Conservation (phyloP, 2,797 vertebrate genomes). For the Euphonia xanthogaster region DNA sequence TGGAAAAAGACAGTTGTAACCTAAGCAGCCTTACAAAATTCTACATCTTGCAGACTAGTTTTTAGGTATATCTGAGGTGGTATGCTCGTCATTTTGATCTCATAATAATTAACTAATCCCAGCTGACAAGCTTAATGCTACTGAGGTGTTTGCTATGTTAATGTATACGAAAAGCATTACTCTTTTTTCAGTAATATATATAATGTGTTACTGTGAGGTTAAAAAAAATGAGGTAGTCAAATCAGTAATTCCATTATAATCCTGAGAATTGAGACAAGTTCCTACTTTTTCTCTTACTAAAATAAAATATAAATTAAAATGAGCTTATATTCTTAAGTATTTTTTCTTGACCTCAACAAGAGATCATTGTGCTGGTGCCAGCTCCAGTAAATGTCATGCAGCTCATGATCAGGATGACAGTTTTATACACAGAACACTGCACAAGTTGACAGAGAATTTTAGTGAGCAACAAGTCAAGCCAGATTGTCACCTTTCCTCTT, state of each 20-base stretch:
- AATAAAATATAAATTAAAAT: neutral
- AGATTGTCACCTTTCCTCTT: neutral
- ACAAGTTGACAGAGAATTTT: neutral
- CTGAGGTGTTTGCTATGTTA: neutral
- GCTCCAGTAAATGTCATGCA: neutral
- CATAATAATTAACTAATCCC: neutral
- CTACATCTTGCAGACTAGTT: neutral
- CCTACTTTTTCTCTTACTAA: neutral
- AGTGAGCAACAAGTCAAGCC: neutral
- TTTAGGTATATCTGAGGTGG: neutral
- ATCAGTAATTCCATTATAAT: neutral
- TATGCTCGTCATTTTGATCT: neutral
- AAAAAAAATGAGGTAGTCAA: neutral
- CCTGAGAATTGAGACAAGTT: neutral
- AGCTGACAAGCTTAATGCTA: neutral
- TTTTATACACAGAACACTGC: neutral
- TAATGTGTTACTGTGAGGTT: neutral
- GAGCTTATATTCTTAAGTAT: neutral
- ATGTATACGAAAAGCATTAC: neutral
- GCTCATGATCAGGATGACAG: neutral
- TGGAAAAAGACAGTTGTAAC: neutral
- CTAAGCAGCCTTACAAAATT: neutral
- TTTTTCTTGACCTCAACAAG: neutral
- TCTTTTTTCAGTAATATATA: neutral
- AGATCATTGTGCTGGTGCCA: neutral